phyloP scores from a whole-genome alignment of 1,140 invertebrate genomes.

The Drosophila oshimai region DNA sequence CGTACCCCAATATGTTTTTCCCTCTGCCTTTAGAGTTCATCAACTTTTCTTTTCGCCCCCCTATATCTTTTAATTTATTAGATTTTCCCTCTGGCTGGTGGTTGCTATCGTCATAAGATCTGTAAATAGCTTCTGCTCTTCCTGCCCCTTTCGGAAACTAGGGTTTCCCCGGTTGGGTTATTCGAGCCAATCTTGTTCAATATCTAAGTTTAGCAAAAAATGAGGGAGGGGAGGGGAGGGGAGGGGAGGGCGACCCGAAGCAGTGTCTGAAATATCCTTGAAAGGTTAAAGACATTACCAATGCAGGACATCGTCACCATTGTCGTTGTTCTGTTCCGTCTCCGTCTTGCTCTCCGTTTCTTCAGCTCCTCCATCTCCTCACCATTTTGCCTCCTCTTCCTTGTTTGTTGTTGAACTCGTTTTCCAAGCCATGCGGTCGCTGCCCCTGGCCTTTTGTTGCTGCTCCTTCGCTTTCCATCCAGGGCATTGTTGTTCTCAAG shows the following conservation, averaged over 20 bases:
- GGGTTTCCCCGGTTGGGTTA: constrained; percentile 12
- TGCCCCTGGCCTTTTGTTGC: constrained; percentile 64
- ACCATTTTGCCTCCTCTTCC: constrained; percentile 10
- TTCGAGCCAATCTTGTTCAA: constrained; percentile 41
- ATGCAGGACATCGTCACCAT: constrained; percentile 57
- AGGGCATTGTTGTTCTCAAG: constrained; percentile 54
- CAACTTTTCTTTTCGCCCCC: constrained; percentile 51
- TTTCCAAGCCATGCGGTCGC: constrained; percentile 70
- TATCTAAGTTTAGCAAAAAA: constrained; percentile 11
- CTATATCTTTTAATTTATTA: constrained; percentile 60
- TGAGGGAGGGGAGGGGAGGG: not conserved
- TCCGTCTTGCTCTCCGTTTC: not conserved
- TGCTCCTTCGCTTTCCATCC: constrained; percentile 20
- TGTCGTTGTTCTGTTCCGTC: constrained; percentile 7
- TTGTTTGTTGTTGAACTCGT: constrained; percentile 58
- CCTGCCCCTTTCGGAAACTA: not conserved
- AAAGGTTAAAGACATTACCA: constrained; percentile 79
- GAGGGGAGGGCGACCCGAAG: constrained; percentile 7
- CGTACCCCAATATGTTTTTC: not conserved
- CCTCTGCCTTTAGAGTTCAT: constrained; percentile 51
- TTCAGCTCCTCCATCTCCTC: not conserved
- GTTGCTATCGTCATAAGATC: constrained; percentile 66
- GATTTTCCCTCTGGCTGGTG: constrained; percentile 57
- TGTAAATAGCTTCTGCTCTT: constrained; percentile 47
- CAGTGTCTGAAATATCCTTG: constrained; percentile 74